These are phyloP conservation scores for Formicarius rufipectus DNA, from an alignment of 2,113 vertebrate genomes.

Conservation along the genomic window DNA sequence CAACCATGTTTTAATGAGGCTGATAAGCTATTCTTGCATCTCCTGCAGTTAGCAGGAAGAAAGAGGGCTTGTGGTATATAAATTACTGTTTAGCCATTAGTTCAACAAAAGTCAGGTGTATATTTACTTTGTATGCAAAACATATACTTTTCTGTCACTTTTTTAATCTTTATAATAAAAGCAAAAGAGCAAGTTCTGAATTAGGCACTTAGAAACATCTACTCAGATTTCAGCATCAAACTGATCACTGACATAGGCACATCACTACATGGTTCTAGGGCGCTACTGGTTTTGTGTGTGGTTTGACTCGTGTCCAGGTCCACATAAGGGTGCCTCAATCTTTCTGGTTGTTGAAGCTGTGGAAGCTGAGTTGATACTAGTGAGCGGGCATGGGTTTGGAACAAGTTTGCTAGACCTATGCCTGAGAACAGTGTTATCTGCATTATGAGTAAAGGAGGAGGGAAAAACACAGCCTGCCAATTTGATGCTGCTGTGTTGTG, in stretches of 20 bases:
- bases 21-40: background rate
- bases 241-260: background rate
- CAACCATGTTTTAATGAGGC: background rate
- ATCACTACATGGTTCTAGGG: background rate
- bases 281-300: background rate
- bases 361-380: background rate
- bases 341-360: background rate
- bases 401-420: background rate
- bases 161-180: background rate
- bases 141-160: background rate
- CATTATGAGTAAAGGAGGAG: background rate
- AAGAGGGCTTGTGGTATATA: background rate
- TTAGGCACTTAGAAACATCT: background rate
- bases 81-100: background rate
- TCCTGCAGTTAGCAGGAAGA: background rate
- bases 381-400: background rate
- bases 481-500: background rate
- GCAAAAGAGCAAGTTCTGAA: background rate
- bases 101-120: background rate
- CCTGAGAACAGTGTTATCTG: background rate
- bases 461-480: background rate
- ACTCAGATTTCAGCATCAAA: background rate
- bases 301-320: accelerated
- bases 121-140: background rate
- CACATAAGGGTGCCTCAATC: background rate